Evolutionary conservation across 53 echinoderm and acorn worm genomes (phyloP), one percentile per base, ranked within the genome.

Genomic region (Actinopyga echinites): DNA sequence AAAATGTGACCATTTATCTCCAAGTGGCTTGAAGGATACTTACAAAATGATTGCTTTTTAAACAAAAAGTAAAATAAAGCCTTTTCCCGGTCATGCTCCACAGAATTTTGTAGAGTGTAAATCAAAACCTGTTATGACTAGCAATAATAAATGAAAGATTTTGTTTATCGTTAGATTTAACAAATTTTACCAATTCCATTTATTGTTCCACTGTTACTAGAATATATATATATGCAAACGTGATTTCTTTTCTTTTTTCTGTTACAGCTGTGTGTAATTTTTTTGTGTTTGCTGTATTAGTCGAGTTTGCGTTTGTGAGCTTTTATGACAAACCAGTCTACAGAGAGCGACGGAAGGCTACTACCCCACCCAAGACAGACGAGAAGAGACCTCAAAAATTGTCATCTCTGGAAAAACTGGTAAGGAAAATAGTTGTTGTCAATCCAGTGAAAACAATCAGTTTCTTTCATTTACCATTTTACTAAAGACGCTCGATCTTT

Each of bases 231-330:
- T 75, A 15, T 30, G 26, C 44, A 2, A 3, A 28, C 5, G 10
- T 58, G 17, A 54, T 11, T 57, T 57, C 33, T 34, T n/a, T 23
- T 58, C 0, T 77, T 0, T 9, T 29, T 38, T 36, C 66, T 80
- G 4, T 9, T 37, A 65, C 26, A 69, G 91, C 80, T 37, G 89
- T 93, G 87, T 95, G 95, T 45, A 93, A 93, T 79, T 71, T 95
- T n/a, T 95, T 86, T 43, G 95, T 93, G 59, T 95, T 95, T 87
- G 91, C 93, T 19, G 93, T 93, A 24, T 66, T 95, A 45, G 55
- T 95, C 56, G 95, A 95, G 80, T 95, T 91, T 63, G 91, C 93
- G 0, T 32, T 93, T 30, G 95, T 95, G 32, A 91, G 89, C 42
- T 95, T 93, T 52, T 93, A 86, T 67, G 90, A 93, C 44, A 68